phyloP scores from a whole-genome alignment of 1,140 invertebrate species.

The Drosophila elegans region DNA sequence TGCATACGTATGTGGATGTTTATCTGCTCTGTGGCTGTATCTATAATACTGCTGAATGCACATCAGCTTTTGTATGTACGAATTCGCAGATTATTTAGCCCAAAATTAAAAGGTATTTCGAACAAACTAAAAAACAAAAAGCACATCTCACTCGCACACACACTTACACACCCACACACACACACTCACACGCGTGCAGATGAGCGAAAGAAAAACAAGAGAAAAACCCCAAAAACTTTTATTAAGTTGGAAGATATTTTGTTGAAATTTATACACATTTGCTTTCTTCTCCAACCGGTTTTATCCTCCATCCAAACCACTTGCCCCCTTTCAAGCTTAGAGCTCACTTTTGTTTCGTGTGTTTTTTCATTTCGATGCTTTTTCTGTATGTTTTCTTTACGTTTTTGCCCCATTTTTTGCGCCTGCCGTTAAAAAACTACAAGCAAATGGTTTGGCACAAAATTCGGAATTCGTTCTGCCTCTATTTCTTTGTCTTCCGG shows the following conservation, averaged over 20 bases:
- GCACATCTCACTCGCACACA: conserved; percentile 13
- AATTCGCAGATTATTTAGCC: conserved; percentile 79
- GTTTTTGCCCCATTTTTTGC: conserved; percentile 52
- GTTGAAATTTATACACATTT: conserved; percentile 83
- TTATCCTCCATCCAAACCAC: neutral
- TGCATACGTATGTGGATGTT: conserved; percentile 64
- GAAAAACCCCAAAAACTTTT: conserved; percentile 72
- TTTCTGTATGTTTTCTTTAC: conserved; percentile 35
- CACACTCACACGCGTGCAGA: conserved; percentile 11
- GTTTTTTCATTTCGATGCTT: conserved; percentile 35
- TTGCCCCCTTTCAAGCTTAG: conserved; percentile 24
- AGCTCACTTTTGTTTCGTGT: conserved; percentile 42
- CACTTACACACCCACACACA: neutral
- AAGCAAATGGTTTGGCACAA: conserved; percentile 61
- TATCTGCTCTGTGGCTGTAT: conserved; percentile 45
- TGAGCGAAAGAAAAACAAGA: conserved; percentile 55
- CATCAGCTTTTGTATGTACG: conserved; percentile 53
- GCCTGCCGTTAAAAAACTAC: conserved; percentile 70
- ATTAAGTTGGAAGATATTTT: conserved; percentile 83
- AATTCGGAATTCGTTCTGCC: conserved; percentile 67
- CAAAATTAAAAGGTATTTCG: conserved; percentile 78
- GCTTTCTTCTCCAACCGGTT: conserved; percentile 46
- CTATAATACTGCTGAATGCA: conserved; percentile 60
- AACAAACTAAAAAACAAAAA: conserved; percentile 51
- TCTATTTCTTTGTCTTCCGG: conserved; percentile 37